Evolutionary conservation across 2,797 vertebrate species (phyloP).

Genomic region (Lacerta bilineata): DNA sequence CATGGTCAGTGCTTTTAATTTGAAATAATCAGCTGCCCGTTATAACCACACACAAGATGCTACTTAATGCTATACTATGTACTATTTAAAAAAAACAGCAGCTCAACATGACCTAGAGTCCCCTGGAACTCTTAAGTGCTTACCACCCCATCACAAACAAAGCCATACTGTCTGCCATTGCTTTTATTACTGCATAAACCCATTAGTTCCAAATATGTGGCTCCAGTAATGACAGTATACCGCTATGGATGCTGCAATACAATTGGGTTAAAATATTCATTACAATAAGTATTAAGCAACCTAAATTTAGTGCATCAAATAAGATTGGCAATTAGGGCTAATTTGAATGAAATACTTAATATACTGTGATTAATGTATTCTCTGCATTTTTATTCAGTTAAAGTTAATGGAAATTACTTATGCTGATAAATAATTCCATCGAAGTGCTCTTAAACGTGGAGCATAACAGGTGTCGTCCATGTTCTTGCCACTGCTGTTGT

Average conservation of each 20-base stretch:
- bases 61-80: background rate
- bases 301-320: constrained; percentile 74
- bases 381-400: constrained; percentile 74
- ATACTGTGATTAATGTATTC: constrained; percentile 77
- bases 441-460: constrained; percentile 67
- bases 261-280: constrained; percentile 68
- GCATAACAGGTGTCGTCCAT: constrained; percentile 45
- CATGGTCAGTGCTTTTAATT: background rate
- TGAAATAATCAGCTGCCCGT: background rate
- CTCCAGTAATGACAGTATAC: constrained; percentile 58
- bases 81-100: background rate
- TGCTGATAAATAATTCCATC: constrained; percentile 72
- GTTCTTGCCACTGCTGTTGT: constrained; percentile 43
- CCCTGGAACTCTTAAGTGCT: background rate
- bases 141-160: constrained; percentile 12
- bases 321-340: constrained; percentile 74
- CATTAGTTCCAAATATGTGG: constrained; percentile 44
- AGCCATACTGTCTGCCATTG: constrained; percentile 6
- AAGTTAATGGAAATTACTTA: constrained; percentile 75
- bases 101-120: background rate
- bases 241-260: constrained; percentile 49
- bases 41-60: background rate
- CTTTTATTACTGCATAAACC: background rate
- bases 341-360: constrained; percentile 74
- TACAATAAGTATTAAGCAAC: constrained; percentile 59